A percentile compares a stretch with the other conserved stretches of the same genome.
Evolutionary conservation across 2,797 vertebrate genomes (phyloP).

Genomic region (Phalloptychus januarius): DNA sequence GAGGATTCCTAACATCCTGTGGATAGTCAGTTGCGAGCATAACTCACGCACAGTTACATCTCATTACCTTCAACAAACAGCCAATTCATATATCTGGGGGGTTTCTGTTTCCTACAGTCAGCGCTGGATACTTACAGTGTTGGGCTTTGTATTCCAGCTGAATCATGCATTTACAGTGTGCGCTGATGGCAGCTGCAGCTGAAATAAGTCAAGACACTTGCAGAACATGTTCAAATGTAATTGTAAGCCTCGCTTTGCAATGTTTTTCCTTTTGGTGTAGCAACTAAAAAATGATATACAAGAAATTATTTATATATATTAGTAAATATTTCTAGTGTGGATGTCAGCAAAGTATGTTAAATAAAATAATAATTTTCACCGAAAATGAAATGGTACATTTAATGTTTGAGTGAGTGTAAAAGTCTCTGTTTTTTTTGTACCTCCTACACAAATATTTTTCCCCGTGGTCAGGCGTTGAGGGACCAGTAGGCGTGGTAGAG

Average conservation of each 20-base stretch:
- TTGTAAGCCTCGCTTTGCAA: not conserved
- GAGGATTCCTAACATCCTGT: slow-evolving; percentile 71
- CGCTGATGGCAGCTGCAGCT: slow-evolving; percentile 42
- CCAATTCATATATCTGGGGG: slow-evolving; percentile 71
- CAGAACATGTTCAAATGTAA: slow-evolving; percentile 27
- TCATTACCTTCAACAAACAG: slow-evolving; percentile 76
- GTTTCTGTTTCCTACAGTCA: slow-evolving; percentile 67
- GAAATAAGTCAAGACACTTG: slow-evolving; percentile 39
- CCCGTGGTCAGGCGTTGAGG: slow-evolving; percentile 61
- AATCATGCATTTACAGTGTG: slow-evolving; percentile 70
- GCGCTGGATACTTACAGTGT: slow-evolving; percentile 75
- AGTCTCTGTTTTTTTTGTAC: slow-evolving; percentile 38
- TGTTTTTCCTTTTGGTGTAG: not conserved
- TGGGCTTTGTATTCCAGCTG: slow-evolving; percentile 70
- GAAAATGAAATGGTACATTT: slow-evolving; percentile 15
- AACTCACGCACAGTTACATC: slow-evolving; percentile 80
- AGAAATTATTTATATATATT: not conserved
- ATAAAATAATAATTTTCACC: slow-evolving; percentile 3
- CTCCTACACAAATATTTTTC: slow-evolving; percentile 73
- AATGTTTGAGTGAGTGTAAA: slow-evolving; percentile 40
- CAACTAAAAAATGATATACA: not conserved
- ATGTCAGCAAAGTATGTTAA: not conserved
- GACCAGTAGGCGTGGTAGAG: slow-evolving; percentile 65
- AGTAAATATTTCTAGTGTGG: no score
- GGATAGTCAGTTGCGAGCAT: slow-evolving; percentile 79